Evolutionary conservation across 1,140 invertebrate species (phyloP).

Genomic region (Gryon sp.): DNA sequence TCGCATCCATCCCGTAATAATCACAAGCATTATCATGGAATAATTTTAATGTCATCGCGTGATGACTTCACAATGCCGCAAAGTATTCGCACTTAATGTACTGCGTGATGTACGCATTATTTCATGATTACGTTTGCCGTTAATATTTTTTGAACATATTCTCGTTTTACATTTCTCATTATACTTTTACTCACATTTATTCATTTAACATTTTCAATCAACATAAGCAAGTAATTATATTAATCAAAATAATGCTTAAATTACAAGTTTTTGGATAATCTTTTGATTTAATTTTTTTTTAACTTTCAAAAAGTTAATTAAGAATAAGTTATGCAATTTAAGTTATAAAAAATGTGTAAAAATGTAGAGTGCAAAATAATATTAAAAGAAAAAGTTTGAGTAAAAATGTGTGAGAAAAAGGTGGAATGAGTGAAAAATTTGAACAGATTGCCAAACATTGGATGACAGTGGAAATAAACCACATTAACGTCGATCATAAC

Average conservation of each 20-base stretch:
- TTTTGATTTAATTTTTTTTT: no score
- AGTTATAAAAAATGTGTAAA: no score
- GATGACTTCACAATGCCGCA: slow-evolving; percentile 55
- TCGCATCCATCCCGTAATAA: slow-evolving; percentile 65
- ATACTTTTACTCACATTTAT: not conserved
- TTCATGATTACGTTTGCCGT: slow-evolving; percentile 41
- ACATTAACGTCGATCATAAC: slow-evolving; percentile 29
- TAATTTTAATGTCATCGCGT: slow-evolving; percentile 67
- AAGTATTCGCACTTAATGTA: slow-evolving; percentile 46
- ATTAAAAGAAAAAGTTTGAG: no score
- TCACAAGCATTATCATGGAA: slow-evolving; percentile 62
- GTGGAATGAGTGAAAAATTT: slow-evolving; percentile 1
- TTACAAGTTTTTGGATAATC: no score
- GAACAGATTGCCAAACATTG: slow-evolving; percentile 14
- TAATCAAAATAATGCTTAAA: no score
- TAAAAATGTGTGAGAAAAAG: not conserved
- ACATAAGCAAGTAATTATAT: no score
- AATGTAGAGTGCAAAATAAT: no score
- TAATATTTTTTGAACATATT: slow-evolving; percentile 35
- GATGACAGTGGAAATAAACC: slow-evolving; percentile 27
- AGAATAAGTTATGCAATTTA: no score
- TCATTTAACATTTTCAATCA: not conserved
- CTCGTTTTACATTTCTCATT: not conserved
- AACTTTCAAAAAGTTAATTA: no score
- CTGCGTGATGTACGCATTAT: slow-evolving; percentile 27